Evolutionary conservation across 2,797 vertebrate genomes (phyloP).

Genomic region (Xiphorhynchus erythropygius): DNA sequence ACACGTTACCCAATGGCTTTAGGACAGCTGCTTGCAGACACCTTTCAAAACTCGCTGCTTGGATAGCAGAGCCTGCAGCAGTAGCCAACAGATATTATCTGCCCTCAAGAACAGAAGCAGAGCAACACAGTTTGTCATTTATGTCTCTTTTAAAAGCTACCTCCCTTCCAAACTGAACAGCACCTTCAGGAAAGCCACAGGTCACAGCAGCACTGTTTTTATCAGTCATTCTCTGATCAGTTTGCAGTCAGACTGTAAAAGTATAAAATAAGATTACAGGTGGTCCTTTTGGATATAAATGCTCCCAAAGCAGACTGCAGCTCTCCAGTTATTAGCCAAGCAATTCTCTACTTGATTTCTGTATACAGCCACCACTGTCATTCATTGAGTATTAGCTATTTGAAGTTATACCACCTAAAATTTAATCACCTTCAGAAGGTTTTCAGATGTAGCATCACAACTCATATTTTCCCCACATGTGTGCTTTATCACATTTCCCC

Average conservation of each 20-base stretch:
- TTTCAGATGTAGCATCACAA: not conserved
- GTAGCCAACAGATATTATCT: accelerated
- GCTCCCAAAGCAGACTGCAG: not conserved
- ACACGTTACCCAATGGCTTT: accelerated
- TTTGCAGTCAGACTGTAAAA: not conserved
- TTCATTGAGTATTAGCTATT: accelerated
- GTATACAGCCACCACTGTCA: not conserved
- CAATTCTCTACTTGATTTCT: accelerated
- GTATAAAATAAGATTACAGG: accelerated
- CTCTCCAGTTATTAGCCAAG: not conserved
- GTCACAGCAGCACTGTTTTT: not conserved
- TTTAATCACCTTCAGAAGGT: not conserved
- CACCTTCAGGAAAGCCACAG: not conserved
- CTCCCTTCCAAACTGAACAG: not conserved
- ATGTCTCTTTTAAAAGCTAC: not conserved
- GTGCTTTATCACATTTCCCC: not conserved
- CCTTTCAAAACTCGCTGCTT: not conserved
- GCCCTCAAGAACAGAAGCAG: not conserved
- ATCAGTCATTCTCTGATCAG: not conserved
- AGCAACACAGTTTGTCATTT: accelerated
- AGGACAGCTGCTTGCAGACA: not conserved
- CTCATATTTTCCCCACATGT: accelerated
- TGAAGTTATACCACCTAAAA: not conserved
- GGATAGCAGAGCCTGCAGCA: not conserved
- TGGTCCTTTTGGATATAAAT: accelerated